Base-by-base conservation (phyloP, 2,888 invertebrate genomes). In the Apodemia duryi region DNA sequence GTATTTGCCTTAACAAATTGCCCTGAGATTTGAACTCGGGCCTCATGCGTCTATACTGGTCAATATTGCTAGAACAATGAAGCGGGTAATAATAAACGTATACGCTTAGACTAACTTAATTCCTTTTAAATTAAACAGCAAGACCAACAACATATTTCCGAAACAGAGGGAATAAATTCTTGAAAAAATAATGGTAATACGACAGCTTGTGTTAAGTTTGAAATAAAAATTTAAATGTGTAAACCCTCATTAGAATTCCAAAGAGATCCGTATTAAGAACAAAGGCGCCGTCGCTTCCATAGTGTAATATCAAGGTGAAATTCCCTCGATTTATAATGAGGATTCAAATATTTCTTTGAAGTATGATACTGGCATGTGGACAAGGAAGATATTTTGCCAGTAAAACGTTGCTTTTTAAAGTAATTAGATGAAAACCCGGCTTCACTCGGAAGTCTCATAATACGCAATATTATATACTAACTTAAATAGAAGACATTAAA, bases 321-420 rank as follows among this genome's bases (percentile, higher is more conserved):
- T 68, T 70, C 69, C 71, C 72, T 73, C 70, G 43, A 72, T 75
- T 73, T 73, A 71, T 63, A 63, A 74, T 75, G 70, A 68, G 67
- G 66, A 63, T 67, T 69, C 64, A 73, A 73, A 74, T 73, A 72
- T 73, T 77, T 76, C 75, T 73, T 70, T 73, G 75, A 77, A 76
- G 70, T 67, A 62, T 66, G 70, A 72, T 69, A 71, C 54, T 68
- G 61, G 65, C 29, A 41, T 43, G 54, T 66, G 63, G 46, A 67
- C 66, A 54, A 67, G 67, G 66, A 64, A 46, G 52, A 66, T 64
- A 63, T 62, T 60, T 60, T 32, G n/a, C 9, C 32, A 32, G 3
- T 60, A 60, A 60, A 60, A 13, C 13, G 6, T 32, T 32, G 21
- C 49, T 6, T 1, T 54, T 10, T 29, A 21, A 5, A 5, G 52